A percentile compares a stretch with the other conserved stretches of the same genome.
phyloP scores from a whole-genome alignment of 2,797 vertebrate species.

The Sylvilagus floridanus region DNA sequence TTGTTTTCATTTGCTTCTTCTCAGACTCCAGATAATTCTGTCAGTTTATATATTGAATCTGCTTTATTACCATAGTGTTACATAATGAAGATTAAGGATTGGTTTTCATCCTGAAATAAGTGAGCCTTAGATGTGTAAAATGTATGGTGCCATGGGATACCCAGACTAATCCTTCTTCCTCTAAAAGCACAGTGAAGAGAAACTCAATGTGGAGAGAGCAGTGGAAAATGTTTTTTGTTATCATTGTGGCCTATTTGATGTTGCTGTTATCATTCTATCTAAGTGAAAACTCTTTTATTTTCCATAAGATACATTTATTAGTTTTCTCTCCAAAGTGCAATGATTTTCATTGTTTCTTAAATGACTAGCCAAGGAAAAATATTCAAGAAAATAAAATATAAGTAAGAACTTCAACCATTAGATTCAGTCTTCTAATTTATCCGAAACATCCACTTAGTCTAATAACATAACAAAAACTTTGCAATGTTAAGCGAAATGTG shows the following conservation, averaged over 20 bases:
- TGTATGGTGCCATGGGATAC: too few relatives aligned
- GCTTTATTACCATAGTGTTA: background rate
- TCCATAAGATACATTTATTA: conserved; percentile 27
- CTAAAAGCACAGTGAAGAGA: background rate
- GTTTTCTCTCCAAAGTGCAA: conserved; percentile 77
- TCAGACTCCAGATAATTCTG: background rate
- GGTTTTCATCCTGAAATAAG: background rate
- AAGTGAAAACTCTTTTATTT: background rate
- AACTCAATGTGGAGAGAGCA: background rate
- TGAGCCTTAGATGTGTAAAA: background rate
- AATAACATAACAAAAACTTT: conserved; percentile 67
- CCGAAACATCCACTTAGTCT: conserved; percentile 45
- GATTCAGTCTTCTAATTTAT: background rate
- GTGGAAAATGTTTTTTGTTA: background rate
- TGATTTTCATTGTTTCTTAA: conserved; percentile 72
- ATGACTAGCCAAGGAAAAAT: conserved; percentile 33
- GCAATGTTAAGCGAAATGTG: conserved; percentile 68
- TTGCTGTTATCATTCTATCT: background rate
- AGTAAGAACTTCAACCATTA: conserved; percentile 75
- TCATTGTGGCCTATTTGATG: background rate
- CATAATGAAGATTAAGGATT: background rate
- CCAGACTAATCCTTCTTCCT: background rate
- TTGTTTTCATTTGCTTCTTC: background rate
- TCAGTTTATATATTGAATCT: background rate
- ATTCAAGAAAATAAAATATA: background rate